Conservation (phyloP, 2,113 vertebrate genomes). For the Pyrgilauda ruficollis region DNA sequence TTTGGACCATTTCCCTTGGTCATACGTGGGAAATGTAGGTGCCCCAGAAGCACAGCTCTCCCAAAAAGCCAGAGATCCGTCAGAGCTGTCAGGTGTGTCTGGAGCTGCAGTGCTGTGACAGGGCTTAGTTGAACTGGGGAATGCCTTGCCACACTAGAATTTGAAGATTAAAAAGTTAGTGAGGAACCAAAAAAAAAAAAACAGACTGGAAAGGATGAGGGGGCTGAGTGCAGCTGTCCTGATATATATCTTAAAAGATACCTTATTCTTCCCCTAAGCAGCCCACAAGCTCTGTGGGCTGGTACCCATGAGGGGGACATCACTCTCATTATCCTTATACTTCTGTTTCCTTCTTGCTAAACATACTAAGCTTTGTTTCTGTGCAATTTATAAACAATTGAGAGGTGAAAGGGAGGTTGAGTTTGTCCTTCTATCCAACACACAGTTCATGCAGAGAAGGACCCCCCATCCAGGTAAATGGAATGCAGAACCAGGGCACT, state of each 20-base stretch:
- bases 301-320: not conserved
- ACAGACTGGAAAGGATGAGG: not conserved
- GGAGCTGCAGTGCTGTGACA: not conserved
- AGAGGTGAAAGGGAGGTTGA: not conserved
- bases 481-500: rapidly evolving
- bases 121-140: not conserved
- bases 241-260: not conserved
- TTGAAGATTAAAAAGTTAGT: not conserved
- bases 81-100: not conserved
- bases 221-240: not conserved
- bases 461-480: not conserved
- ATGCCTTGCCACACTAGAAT: not conserved
- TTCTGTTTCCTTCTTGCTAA: not conserved
- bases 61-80: not conserved
- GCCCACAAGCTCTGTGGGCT: not conserved
- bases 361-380: not conserved
- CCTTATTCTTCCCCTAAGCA: not conserved
- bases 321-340: not conserved
- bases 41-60: not conserved
- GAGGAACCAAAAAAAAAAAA: not conserved
- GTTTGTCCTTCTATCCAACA: not conserved
- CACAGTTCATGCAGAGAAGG: not conserved
- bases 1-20: not conserved
- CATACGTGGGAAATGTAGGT: not conserved
- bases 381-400: not conserved